These are phyloP conservation scores for Archaeoteleia sp. DNA, from an alignment of 2,888 invertebrate genomes.

Conservation along the genomic window DNA sequence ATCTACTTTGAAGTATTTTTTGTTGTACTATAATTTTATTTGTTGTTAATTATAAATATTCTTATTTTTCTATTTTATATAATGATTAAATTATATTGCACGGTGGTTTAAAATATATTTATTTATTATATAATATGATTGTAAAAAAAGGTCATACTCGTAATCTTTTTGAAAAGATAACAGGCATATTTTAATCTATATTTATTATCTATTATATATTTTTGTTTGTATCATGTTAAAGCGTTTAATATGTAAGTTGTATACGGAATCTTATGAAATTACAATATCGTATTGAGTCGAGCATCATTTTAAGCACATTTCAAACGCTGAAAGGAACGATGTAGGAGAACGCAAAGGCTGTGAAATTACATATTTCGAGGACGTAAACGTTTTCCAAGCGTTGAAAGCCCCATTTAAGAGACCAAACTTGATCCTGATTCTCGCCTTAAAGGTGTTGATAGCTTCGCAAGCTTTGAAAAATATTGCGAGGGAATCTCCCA, in stretches of 20 bases:
- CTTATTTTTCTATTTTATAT: no score
- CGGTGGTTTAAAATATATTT: no score
- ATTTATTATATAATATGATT: no score
- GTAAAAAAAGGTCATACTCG: no score
- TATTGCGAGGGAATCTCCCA: slow-evolving; percentile 15
- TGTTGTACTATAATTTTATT: no score
- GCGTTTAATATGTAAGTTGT: slow-evolving; percentile 3
- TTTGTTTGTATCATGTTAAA: no score
- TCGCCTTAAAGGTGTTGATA: slow-evolving; percentile 14
- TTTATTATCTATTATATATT: no score
- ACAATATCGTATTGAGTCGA: slow-evolving; percentile 27
- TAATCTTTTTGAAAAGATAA: no score
- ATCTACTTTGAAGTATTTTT: no score
- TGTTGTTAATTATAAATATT: no score
- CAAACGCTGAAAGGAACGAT: slow-evolving; percentile 26
- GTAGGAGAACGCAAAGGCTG: slow-evolving; percentile 21
- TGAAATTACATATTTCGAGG: slow-evolving; percentile 48
- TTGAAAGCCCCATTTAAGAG: slow-evolving; percentile 40
- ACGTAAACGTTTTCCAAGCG: slow-evolving; percentile 41
- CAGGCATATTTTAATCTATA: no score
- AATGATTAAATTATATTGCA: no score
- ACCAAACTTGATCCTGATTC: slow-evolving; percentile 36
- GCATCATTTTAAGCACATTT: slow-evolving; percentile 42
- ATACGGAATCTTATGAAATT: slow-evolving; percentile 7
- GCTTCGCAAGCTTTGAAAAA: slow-evolving; percentile 17